These are phyloP conservation scores for Plagodis dolabraria DNA, from an alignment of 2,888 invertebrate genomes.

Conservation along the genomic window DNA sequence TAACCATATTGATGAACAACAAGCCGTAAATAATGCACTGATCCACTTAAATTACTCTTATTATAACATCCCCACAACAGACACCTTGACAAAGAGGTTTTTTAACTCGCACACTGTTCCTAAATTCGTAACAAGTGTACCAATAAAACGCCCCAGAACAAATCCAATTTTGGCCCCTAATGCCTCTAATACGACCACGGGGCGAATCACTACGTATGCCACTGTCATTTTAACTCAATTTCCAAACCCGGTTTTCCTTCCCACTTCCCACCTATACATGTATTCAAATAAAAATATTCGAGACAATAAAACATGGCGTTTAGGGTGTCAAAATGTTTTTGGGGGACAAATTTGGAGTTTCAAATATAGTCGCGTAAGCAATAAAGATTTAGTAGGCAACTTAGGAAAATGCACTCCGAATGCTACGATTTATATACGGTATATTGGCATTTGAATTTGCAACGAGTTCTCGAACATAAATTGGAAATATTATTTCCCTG, in stretches of 20 bases:
- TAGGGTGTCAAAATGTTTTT: conserved; percentile 72
- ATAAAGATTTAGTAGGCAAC: conserved; percentile 68
- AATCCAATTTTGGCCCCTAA: conserved; percentile 84
- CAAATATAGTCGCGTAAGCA: conserved; percentile 71
- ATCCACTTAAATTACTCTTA: conserved; percentile 39
- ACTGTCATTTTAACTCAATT: conserved; percentile 85
- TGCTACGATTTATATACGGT: conserved; percentile 30
- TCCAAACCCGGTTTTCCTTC: conserved; percentile 59
- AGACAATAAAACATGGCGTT: conserved; percentile 75
- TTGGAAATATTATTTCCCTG: conserved; percentile 25
- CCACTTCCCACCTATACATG: conserved; percentile 36
- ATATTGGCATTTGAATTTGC: conserved; percentile 36
- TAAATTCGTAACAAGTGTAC: conserved; percentile 82
- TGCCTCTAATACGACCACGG: conserved; percentile 81
- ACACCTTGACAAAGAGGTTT: conserved; percentile 58
- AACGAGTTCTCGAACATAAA: conserved; percentile 30
- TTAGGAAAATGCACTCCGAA: conserved; percentile 50
- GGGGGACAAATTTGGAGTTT: conserved; percentile 64
- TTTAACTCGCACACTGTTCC: conserved; percentile 64
- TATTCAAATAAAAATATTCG: conserved; percentile 78
- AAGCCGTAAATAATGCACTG: conserved; percentile 34
- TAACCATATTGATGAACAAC: conserved; percentile 15
- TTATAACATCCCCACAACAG: conserved; percentile 40
- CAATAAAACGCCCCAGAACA: conserved; percentile 79
- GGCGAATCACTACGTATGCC: conserved; percentile 83